Conservation (phyloP, 2,113 vertebrate species). For the Entomyzon cyanotis region DNA sequence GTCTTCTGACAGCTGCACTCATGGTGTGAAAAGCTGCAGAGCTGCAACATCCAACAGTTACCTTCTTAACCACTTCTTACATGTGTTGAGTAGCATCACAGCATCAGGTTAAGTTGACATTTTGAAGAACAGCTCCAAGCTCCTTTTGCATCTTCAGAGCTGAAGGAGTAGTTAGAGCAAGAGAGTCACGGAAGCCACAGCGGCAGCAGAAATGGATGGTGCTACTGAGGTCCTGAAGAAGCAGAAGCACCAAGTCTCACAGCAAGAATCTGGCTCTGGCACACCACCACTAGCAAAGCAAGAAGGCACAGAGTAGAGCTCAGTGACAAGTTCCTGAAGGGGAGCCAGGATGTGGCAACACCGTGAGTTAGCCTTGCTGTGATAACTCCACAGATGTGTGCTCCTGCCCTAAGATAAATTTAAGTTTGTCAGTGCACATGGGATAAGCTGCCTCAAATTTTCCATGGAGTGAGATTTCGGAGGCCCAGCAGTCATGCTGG, state of each 20-base stretch:
- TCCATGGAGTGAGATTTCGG: conserved; percentile 6
- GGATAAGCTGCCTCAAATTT: conserved; percentile 33
- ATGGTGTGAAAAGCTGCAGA: neutral
- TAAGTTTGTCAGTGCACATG: neutral
- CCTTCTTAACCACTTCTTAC: neutral
- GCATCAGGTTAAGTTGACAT: neutral
- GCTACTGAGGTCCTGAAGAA: neutral
- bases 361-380: fast-evolving
- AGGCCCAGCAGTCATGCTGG: neutral
- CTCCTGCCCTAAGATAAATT: neutral
- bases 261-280: neutral
- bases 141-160: neutral
- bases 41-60: neutral
- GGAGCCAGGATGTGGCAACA: neutral
- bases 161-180: neutral
- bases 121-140: neutral
- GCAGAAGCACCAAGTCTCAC: neutral
- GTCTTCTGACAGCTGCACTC: neutral
- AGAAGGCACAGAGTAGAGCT: neutral
- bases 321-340: neutral
- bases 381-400: neutral
- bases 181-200: fast-evolving
- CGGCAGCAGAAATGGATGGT: neutral
- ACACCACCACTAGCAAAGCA: neutral
- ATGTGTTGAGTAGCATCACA: neutral